Conservation (phyloP, 1,140 invertebrate genomes). For the Chionoecetes opilio region DNA sequence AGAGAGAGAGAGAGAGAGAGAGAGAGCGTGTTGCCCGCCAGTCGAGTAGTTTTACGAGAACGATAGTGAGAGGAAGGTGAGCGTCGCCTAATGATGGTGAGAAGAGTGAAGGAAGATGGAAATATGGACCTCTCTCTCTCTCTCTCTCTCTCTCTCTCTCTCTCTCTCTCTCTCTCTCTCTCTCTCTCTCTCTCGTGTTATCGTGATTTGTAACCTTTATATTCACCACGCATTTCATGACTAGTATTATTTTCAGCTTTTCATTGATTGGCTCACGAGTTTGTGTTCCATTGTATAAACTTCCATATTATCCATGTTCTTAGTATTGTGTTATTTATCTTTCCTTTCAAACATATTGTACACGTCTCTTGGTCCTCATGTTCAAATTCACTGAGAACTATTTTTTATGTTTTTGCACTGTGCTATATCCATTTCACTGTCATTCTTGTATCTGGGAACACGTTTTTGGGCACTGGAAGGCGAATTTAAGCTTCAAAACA, state of each 20-base stretch:
- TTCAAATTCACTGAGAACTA: neutral
- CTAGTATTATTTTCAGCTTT: neutral
- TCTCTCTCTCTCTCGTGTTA: constrained; percentile 57
- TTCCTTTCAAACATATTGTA: neutral
- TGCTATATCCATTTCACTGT: neutral
- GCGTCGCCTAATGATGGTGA: neutral
- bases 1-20: neutral
- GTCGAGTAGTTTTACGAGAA: neutral
- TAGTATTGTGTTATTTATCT: neutral
- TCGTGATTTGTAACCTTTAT: neutral
- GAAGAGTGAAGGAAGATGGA: neutral
- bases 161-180: constrained; percentile 56
- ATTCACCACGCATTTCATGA: neutral
- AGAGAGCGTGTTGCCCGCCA: neutral
- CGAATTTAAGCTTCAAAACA: neutral
- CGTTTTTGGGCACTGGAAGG: neutral
- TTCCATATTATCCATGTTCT: neutral
- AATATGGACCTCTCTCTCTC: neutral
- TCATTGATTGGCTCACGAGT: neutral
- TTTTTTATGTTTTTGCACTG: neutral
- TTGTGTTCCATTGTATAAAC: too few relatives aligned
- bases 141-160: constrained; percentile 35
- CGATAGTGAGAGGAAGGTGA: constrained; percentile 5
- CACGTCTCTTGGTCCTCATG: neutral
- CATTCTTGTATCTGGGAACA: neutral